Evolutionary conservation across 2,797 vertebrate species (phyloP), one percentile per base, ranked within the genome.

Genomic region (Mormyrops attenuatus): DNA sequence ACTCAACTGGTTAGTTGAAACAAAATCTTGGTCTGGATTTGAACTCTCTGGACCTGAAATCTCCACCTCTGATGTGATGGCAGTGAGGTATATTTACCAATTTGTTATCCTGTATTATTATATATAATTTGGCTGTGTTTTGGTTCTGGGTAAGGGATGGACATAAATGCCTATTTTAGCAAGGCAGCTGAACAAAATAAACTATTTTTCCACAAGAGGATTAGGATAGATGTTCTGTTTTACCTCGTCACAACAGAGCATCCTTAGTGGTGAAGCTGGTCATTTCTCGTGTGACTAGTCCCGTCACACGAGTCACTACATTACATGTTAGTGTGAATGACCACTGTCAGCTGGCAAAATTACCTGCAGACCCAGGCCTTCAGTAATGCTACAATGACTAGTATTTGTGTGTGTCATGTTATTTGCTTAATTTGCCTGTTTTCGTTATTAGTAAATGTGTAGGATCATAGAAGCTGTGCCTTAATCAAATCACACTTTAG

Each of bases 381-480:
- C 44, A 88, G 66, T 49, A 88, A 53, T 34, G 77, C 88, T 86
- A 90, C 53, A 38, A 88, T 13, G n/a, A 63, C 44, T 88, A 88
- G 38, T 60, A 17, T 34, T 7, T 41, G 53, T 87, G 17, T 60
- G 20, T 66, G 66, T 53, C 5, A 15, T 49, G n/a, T 87, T 17
- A 66, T 60, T 60, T 20, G 15, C 86, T 60, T 88, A 15, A 15
- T 69, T 63, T 17, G 55, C n/a, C 87, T 88, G 9, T 66, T 88
- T 88, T 47, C 20, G 6, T 88, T 30, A 66, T 47, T 63, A 57
- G 55, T 85, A 5, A 57, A 89, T 85, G 38, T 89, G 80, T 88
- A 88, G 87, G 80, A 80, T 63, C 82, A 89, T 89, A 89, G 89
- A 77, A 90, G 87, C 82, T 91, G 92, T 92, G 90, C 91, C 89